Base-by-base conservation (phyloP, 1,140 invertebrate genomes). In the Chymomyza costata region DNA sequence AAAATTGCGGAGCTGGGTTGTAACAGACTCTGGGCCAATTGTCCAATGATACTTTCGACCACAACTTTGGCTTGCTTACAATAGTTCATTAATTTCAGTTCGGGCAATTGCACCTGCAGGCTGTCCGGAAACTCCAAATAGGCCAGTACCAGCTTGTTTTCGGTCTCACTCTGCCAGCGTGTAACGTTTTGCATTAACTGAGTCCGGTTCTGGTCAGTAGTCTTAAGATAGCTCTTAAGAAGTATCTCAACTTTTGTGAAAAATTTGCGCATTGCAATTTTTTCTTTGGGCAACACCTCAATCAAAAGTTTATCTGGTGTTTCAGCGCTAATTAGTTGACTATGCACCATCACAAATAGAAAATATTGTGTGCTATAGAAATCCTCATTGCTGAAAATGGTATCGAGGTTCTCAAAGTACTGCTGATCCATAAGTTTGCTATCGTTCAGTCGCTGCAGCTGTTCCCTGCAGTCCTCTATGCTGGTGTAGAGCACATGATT, bases 361-460 rank as follows among this genome's bases (percentile, higher is more conserved):
- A 66, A 78, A 40, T 71, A 66, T 0, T 66, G 66, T 2, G 35
- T 63, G 51, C 62, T 59, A n/a, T 71, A 71, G 18, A 78, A 76
- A 13, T 52, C 58, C 16, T 59, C 53, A n/a, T 45, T 56, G 3
- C 34, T 40, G 8, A 28, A 19, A 6, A 28, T 39, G 3, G 37
- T 32, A 34, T 76, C 73, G 10, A 78, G 48, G 3, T 78, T 49
- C 5, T 37, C 43, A 15, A 76, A 76, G n/a, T 64, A 76, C 25
- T 76, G 53, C 13, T 21, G 43, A 15, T 76, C 71, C 30, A 76
- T 71, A 15, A 30, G 32, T 7, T 53, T 48, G 17, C 44, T 71
- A 17, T 54, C 62, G 0, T 65, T 76, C 2, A 62, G 11, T 1
- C 52, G 49, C 0, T 35, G 21, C 8, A 70, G 10, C 1, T 16